phyloP scores from a whole-genome alignment of 2,888 invertebrate genomes.

The Therioaphis trifolii region DNA sequence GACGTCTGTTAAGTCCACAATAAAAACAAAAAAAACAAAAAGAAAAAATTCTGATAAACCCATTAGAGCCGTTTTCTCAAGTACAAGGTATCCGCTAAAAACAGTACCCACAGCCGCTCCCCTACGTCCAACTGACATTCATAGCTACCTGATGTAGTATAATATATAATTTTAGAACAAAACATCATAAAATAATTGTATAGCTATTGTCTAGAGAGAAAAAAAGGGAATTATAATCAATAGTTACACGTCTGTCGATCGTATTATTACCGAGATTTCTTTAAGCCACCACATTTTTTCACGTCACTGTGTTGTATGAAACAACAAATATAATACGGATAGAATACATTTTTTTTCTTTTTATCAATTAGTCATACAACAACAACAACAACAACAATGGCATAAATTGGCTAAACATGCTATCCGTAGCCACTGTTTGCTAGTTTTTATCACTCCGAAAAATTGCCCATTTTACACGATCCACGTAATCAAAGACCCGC shows the following conservation, averaged over 20 bases:
- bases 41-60: not conserved
- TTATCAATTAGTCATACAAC: not conserved
- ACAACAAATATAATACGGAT: not conserved
- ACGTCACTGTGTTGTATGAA: not conserved
- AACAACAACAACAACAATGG: conserved; percentile 6
- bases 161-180: not conserved
- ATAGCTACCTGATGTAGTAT: not conserved
- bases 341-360: not conserved
- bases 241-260: not conserved
- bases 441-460: conserved; percentile 10
- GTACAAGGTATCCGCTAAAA: not conserved
- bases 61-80: not conserved
- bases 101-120: not conserved
- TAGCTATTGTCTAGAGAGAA: not conserved
- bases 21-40: not conserved
- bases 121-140: not conserved
- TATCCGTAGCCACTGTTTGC: not conserved
- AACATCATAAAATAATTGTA: not conserved
- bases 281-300: not conserved
- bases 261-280: not conserved
- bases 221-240: not conserved
- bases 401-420: not conserved
- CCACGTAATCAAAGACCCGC: not conserved
- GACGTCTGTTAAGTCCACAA: not conserved
- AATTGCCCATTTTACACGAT: not conserved